A percentile compares a stretch with the other conserved stretches of the same genome.
Conservation (phyloP, 2,113 vertebrate species). For the Falco punctatus region DNA sequence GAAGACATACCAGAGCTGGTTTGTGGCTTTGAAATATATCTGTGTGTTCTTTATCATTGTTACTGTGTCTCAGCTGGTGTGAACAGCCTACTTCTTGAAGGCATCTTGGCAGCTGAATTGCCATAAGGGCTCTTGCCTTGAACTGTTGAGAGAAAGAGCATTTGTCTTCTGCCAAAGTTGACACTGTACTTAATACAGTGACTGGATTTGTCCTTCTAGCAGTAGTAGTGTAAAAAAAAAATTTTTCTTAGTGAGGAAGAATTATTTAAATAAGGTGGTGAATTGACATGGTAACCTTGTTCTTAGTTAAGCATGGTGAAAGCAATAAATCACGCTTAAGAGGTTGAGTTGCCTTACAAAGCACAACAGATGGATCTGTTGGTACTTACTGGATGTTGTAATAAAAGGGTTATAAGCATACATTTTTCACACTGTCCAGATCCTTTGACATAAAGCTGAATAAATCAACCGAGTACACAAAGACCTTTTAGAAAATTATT, state of each 20-base stretch:
- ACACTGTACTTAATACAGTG: not conserved
- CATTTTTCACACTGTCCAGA: not conserved
- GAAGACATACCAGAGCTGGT: not conserved
- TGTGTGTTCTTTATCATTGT: not conserved
- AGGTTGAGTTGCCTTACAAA: not conserved
- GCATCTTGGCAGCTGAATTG: not conserved
- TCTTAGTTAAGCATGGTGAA: not conserved
- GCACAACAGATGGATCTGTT: not conserved
- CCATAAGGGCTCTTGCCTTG: not conserved
- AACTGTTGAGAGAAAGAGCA: not conserved
- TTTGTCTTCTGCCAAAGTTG: not conserved
- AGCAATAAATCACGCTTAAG: not conserved
- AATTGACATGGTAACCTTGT: not conserved
- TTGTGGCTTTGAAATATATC: not conserved
- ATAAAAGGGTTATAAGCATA: not conserved
- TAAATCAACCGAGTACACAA: not conserved
- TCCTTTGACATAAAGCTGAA: not conserved
- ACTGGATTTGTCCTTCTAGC: not conserved
- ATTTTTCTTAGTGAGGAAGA: not conserved
- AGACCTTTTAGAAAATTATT: not conserved
- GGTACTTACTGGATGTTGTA: not conserved
- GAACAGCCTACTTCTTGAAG: not conserved
- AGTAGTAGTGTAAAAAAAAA: not conserved
- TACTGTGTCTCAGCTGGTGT: not conserved
- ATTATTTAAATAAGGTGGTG: not conserved